These are phyloP conservation scores for Anagrus nilaparvatae DNA, from an alignment of 1,140 invertebrate genomes.

Conservation along the genomic window DNA sequence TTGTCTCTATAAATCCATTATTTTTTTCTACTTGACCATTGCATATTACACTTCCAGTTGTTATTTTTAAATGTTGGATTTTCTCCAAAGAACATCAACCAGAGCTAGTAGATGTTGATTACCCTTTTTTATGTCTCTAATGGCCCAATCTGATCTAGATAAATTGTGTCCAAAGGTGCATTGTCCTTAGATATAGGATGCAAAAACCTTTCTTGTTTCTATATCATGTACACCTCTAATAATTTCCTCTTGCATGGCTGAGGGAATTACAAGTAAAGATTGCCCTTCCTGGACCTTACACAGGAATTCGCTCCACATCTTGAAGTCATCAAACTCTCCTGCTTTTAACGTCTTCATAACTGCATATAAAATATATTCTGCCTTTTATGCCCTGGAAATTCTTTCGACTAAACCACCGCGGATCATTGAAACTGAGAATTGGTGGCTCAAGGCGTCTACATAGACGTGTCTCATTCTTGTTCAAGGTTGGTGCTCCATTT, in stretches of 20 bases:
- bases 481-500: slow-evolving; percentile 18
- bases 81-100: too few species aligned
- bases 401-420: not conserved
- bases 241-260: slow-evolving; percentile 7
- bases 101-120: slow-evolving; percentile 33
- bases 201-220: slow-evolving; percentile 3
- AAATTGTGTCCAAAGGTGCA: slow-evolving; percentile 18
- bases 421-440: slow-evolving; percentile 1
- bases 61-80: too few species aligned
- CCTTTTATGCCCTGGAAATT: not conserved
- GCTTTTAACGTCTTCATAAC: not conserved
- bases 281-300: not conserved
- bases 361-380: not conserved
- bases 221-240: slow-evolving; percentile 10
- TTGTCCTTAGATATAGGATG: slow-evolving; percentile 16
- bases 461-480: slow-evolving; percentile 22
- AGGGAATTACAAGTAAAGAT: slow-evolving; percentile 4
- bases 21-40: too few species aligned
- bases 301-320: too few species aligned
- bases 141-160: slow-evolving; percentile 25
- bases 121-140: too few species aligned
- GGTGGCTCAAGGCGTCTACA: slow-evolving; percentile 27
- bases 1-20: too few species aligned
- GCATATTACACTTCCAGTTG: too few species aligned
- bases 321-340: slow-evolving; percentile 2